Evolutionary conservation across 2,113 vertebrate genomes (phyloP).

Genomic region (Proterorhinus semilunaris): DNA sequence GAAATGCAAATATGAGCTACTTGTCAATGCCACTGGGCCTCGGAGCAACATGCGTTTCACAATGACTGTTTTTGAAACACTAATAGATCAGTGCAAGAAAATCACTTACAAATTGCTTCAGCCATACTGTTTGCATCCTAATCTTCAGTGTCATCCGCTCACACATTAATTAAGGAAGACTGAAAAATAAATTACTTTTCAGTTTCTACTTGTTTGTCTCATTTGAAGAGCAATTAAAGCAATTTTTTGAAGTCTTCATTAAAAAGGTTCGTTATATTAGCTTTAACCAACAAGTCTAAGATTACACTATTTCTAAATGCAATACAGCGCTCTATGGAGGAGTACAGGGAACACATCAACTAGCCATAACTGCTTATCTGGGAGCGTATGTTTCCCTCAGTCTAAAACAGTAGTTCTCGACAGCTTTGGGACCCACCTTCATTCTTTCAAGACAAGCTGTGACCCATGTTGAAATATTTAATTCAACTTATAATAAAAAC

Average conservation of each 20-base stretch:
- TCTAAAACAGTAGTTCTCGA: too few relatives aligned
- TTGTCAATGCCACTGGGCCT: conserved; percentile 31
- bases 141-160: neutral
- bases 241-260: neutral
- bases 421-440: too few relatives aligned
- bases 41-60: conserved; percentile 19
- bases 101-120: conserved; percentile 5
- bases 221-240: conserved; percentile 8
- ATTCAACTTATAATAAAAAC: too few relatives aligned
- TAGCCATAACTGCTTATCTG: too few relatives aligned
- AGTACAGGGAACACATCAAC: too few relatives aligned
- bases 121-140: conserved; percentile 2
- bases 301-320: neutral
- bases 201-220: neutral
- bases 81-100: neutral
- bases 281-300: neutral
- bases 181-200: neutral
- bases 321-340: too few relatives aligned
- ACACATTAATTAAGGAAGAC: neutral
- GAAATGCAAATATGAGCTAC: conserved; percentile 48
- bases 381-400: too few relatives aligned
- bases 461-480: too few relatives aligned
- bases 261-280: conserved; percentile 2
- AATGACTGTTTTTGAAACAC: neutral
- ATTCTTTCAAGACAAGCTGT: too few relatives aligned